Evolutionary conservation across 2,888 invertebrate species (phyloP).

Genomic region (Xylota sylvarum): DNA sequence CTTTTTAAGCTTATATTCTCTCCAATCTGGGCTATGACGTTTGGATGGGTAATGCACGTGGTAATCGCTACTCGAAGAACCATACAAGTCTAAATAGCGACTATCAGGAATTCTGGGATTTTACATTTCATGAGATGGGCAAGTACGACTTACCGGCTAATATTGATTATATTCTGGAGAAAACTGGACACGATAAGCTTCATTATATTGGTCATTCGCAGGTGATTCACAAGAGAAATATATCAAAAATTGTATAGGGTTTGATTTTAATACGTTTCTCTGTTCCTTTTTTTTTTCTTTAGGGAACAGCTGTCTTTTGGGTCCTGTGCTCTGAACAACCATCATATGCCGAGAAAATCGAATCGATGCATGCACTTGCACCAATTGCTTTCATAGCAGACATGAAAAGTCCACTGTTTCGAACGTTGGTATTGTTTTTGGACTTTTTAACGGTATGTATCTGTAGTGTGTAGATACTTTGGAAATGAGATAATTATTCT

Average conservation of each 20-base stretch:
- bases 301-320: constrained; percentile 87
- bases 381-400: constrained; percentile 87
- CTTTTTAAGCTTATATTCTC: constrained; percentile 83
- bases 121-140: constrained; percentile 91
- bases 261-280: no score
- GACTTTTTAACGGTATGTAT: constrained; percentile 83
- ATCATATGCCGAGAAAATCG: constrained; percentile 86
- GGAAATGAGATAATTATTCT: constrained; percentile 5
- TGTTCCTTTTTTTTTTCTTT: constrained; percentile 81
- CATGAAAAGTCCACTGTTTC: constrained; percentile 85
- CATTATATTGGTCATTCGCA: constrained; percentile 93
- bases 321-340: constrained; percentile 86
- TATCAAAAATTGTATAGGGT: no score
- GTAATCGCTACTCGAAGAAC: constrained; percentile 84
- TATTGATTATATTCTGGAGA: constrained; percentile 89
- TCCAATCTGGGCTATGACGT: constrained; percentile 84
- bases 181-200: constrained; percentile 87
- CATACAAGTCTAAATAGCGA: constrained; percentile 83
- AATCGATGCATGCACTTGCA: constrained; percentile 86
- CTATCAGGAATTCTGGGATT: constrained; percentile 87
- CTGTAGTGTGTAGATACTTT: background rate
- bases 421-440: constrained; percentile 82
- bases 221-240: constrained; percentile 80
- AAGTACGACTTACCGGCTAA: constrained; percentile 92
- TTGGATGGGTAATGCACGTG: constrained; percentile 85